Percentiles rank a stretch among this genome's conserved stretches.
Evolutionary conservation across 1,140 invertebrate genomes (phyloP).

Genomic region (Diorhabda sublineata): DNA sequence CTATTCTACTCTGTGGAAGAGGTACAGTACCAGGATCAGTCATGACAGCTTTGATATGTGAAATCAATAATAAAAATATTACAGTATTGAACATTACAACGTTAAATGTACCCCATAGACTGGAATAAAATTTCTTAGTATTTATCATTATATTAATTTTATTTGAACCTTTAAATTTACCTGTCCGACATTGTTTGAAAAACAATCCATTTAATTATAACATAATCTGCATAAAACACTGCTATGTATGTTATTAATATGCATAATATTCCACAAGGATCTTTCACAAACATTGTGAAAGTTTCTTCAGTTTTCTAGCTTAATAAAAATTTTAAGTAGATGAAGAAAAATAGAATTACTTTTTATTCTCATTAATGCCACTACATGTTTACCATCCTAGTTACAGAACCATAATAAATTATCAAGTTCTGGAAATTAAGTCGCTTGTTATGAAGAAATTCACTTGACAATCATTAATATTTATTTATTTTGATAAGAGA

Average conservation of each 20-base stretch:
- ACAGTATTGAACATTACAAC: conserved; percentile 78
- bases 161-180: conserved; percentile 49
- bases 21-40: conserved; percentile 88
- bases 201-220: conserved; percentile 81
- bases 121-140: conserved; percentile 45
- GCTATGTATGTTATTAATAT: conserved; percentile 78
- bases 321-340: too few species aligned
- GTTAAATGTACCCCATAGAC: conserved; percentile 82
- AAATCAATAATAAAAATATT: conserved; percentile 69
- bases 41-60: conserved; percentile 80
- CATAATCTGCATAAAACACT: conserved; percentile 88
- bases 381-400: too few species aligned
- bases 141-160: not conserved
- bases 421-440: too few species aligned
- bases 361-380: too few species aligned
- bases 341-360: too few species aligned
- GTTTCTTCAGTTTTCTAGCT: too few species aligned
- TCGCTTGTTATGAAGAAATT: too few species aligned
- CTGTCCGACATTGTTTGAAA: conserved; percentile 76
- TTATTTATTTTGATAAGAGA: too few species aligned
- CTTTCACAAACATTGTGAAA: conserved; percentile 57
- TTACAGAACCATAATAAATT: too few species aligned
- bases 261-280: conserved; percentile 86
- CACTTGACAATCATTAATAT: too few species aligned
- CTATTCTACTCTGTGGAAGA: conserved; percentile 71